Conservation (phyloP, 2,797 vertebrate species). For the Myiothlypis coronata region DNA sequence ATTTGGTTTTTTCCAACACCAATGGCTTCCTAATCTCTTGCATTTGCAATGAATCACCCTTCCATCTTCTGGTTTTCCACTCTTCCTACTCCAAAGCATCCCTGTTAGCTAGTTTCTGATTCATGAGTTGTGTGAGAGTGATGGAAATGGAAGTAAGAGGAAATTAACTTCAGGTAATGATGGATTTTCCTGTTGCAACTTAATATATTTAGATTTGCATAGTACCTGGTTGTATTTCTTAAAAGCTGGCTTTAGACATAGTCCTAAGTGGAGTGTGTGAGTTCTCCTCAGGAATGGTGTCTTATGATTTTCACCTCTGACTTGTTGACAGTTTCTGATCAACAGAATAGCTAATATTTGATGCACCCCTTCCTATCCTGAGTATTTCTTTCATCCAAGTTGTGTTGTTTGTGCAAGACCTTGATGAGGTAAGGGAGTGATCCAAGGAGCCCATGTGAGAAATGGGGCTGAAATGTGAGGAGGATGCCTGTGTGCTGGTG, state of each 20-base stretch:
- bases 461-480: rapidly evolving
- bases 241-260: background rate
- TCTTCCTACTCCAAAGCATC: background rate
- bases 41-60: background rate
- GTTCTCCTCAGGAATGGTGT: background rate
- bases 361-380: background rate
- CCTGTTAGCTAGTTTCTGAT: background rate
- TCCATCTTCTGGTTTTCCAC: background rate
- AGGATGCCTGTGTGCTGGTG: background rate
- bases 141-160: background rate
- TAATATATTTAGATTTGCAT: background rate
- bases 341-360: background rate
- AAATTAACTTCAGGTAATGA: background rate
- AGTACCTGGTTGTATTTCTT: background rate
- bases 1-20: background rate
- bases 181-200: background rate
- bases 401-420: background rate
- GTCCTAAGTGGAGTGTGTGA: background rate
- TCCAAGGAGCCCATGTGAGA: background rate
- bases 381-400: background rate
- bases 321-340: background rate
- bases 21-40: background rate
- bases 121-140: background rate
- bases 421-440: rapidly evolving
- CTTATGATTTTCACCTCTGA: background rate